phyloP scores from a whole-genome alignment of 23 tunicate species.

The Botrylloides violaceus region DNA sequence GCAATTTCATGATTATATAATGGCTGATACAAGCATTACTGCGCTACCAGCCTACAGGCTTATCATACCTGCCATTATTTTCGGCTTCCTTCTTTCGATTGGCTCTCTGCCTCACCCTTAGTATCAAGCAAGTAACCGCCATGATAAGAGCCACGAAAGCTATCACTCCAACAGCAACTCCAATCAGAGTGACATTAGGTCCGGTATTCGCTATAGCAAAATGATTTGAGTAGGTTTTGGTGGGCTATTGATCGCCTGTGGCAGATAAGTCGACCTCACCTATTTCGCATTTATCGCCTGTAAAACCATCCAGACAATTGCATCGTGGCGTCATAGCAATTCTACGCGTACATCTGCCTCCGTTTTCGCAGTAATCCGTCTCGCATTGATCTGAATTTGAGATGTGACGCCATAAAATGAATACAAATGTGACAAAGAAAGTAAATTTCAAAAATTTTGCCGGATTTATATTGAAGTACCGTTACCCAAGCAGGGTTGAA shows the following conservation, averaged over 20 bases:
- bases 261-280: background rate
- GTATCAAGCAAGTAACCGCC: background rate
- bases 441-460: background rate
- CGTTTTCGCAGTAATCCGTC: conserved; percentile 50
- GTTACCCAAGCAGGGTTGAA: no score
- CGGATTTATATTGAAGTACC: background rate
- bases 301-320: conserved; percentile 13
- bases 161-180: conserved; percentile 18
- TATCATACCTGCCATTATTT: no score
- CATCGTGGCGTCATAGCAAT: conserved; percentile 16
- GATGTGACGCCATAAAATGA: background rate
- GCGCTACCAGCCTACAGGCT: no score
- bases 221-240: no score
- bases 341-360: conserved; percentile 31
- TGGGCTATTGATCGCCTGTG: no score
- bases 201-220: conserved; percentile 2
- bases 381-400: conserved; percentile 49
- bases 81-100: no score
- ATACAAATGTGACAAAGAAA: background rate
- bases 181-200: conserved; percentile 10
- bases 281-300: conserved; percentile 18
- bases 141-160: conserved; percentile 14
- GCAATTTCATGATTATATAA: no score
- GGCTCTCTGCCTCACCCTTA: conserved; percentile 4
- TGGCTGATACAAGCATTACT: no score